Evolutionary conservation across 2,797 vertebrate genomes (phyloP).

Genomic region (Sebastes miniatus): DNA sequence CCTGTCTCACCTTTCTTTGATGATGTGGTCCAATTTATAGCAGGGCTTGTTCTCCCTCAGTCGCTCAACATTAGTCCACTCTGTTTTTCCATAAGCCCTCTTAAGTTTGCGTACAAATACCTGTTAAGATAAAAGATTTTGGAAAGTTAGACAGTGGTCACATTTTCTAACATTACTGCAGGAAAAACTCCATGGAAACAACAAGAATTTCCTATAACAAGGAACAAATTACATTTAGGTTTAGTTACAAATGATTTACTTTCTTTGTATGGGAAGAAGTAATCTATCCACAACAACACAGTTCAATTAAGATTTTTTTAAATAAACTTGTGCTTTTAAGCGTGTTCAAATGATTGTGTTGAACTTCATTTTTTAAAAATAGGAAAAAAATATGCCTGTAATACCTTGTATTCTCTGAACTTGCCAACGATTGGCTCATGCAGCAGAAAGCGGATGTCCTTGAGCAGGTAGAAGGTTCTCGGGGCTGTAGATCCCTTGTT

Average conservation of each 20-base stretch:
- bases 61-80: slow-evolving; percentile 87
- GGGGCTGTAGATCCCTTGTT: slow-evolving; percentile 94
- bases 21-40: slow-evolving; percentile 94
- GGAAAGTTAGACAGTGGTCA: neutral
- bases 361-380: neutral
- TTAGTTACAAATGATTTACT: neutral
- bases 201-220: neutral
- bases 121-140: slow-evolving; percentile 68
- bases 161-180: neutral
- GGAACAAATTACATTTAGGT: neutral
- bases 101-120: slow-evolving; percentile 95
- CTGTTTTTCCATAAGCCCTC: slow-evolving; percentile 92
- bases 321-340: neutral
- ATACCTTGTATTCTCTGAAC: slow-evolving; percentile 95
- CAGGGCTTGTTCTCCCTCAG: slow-evolving; percentile 91
- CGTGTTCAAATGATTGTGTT: neutral
- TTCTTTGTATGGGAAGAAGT: neutral
- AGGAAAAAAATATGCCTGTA: neutral
- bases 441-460: slow-evolving; percentile 95
- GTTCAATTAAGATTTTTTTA: neutral
- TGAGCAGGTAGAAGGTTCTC: slow-evolving; percentile 94
- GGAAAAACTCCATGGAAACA: neutral
- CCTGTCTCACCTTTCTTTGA: slow-evolving; percentile 91
- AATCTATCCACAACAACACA: neutral
- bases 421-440: slow-evolving; percentile 94